Conservation (phyloP, 2,888 invertebrate genomes). For the Daptonema setosum region DNA sequence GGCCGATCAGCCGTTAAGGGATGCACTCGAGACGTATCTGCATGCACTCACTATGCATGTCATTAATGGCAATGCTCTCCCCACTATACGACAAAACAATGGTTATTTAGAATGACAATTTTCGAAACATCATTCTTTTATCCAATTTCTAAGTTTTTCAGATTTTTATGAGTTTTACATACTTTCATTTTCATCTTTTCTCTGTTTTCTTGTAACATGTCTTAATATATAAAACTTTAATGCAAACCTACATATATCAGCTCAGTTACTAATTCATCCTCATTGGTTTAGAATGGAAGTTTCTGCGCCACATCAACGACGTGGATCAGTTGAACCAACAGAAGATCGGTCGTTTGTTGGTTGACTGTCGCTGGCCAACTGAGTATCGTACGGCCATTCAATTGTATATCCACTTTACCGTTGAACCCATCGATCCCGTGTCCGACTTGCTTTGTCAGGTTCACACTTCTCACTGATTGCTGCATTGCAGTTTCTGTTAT, state of each 20-base stretch:
- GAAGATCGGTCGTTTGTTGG: constrained; percentile 1
- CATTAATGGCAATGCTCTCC: constrained; percentile 4
- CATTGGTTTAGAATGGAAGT: constrained; percentile 5
- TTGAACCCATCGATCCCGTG: constrained; percentile 4
- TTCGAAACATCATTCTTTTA: too few species aligned
- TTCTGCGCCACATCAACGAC: constrained; percentile 4
- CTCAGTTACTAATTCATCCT: too few species aligned
- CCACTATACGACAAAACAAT: not conserved
- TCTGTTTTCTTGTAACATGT: too few species aligned
- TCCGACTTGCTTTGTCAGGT: too few species aligned
- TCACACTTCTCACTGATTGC: too few species aligned
- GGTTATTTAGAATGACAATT: constrained; percentile 5
- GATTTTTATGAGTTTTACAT: too few species aligned
- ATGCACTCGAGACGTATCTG: constrained; percentile 5
- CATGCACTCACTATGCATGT: constrained; percentile 6
- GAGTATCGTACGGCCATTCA: constrained; percentile 1
- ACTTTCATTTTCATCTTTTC: too few species aligned
- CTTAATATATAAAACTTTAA: too few species aligned
- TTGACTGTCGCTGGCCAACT: not conserved
- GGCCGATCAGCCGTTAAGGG: constrained; percentile 4
- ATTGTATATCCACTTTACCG: constrained; percentile 3
- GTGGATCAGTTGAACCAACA: constrained; percentile 4
- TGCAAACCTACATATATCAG: too few species aligned
- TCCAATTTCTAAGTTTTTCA: too few species aligned
- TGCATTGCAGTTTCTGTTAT: too few species aligned